Base-by-base conservation (phyloP, 2,888 invertebrate genomes). In the Mamestra brassicae region DNA sequence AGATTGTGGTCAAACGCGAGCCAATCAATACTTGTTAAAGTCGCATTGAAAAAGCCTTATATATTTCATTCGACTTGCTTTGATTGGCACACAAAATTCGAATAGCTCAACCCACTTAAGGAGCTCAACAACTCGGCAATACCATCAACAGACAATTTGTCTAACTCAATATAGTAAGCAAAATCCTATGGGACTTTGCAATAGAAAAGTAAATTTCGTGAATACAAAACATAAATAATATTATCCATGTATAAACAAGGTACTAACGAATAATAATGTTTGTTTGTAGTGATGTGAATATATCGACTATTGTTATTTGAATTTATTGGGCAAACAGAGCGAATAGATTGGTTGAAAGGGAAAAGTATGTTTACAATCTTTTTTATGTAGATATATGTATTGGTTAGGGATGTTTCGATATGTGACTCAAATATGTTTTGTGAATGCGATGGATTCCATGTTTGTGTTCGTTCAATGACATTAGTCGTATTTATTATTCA, bases 281-380 rank as follows among this genome's bases (percentile, higher is more conserved):
- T 78, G 75, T 60, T 68, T 45, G 50, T 84, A 83, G 81, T 85
- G 86, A 83, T 85, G 86, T 61, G 82, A 85, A 80, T 57, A 72
- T 83, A 85, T 80, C 86, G 78, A 83, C 80, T 63, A 77, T 80
- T 85, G 83, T 86, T 80, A 80, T 78, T 84, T 69, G 75, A 80
- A 85, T 85, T 80, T 85, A 85, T 85, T 75, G 76, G 47, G 72
- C 45, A 81, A 84, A 84, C 72, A 76, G 65, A 70, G 15, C 54
- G 71, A 55, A 71, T 63, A 66, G 70, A 78, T 79, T 84, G 69
- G 71, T 74, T 70, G 70, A 73, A 68, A 72, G 58, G 74, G 52
- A 57, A 81, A 67, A 70, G 62, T 72, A 36, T 62, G 63, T 71
- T n/a, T 54, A 57, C 69, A 61, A 50, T 70, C 54, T 68, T 81